These are phyloP conservation scores for Cephus spinipes DNA, from an alignment of 2,888 invertebrate genomes.

Conservation along the genomic window DNA sequence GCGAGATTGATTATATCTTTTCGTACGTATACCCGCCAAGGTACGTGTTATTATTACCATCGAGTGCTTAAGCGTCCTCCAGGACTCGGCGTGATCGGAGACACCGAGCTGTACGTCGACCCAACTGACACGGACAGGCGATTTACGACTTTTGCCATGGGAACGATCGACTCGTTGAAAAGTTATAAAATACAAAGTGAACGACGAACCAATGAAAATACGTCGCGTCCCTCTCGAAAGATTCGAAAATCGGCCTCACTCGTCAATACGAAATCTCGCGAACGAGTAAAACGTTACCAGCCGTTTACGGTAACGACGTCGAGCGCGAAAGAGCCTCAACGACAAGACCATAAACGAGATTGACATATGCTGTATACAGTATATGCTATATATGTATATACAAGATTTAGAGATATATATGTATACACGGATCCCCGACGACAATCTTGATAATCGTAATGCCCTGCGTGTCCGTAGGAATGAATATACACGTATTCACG, in stretches of 20 bases:
- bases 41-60: neutral
- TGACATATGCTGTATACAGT: neutral
- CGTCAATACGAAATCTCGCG: neutral
- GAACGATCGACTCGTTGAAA: neutral
- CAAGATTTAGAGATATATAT: too few species aligned
- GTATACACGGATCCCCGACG: neutral
- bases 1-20: constrained; percentile 1
- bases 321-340: neutral
- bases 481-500: neutral
- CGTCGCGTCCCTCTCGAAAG: neutral
- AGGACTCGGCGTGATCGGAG: neutral
- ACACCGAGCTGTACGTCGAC: neutral
- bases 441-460: neutral
- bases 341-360: neutral
- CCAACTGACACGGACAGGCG: neutral
- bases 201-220: neutral
- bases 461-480: neutral
- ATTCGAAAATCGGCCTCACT: neutral
- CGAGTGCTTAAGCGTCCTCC: neutral
- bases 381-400: neutral
- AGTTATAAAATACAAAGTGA: neutral
- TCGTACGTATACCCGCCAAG: neutral
- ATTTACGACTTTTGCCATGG: neutral
- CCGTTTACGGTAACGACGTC: neutral
- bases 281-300: neutral